Evolutionary conservation across 1,140 invertebrate genomes (phyloP).

Genomic region (Bombus huntii): DNA sequence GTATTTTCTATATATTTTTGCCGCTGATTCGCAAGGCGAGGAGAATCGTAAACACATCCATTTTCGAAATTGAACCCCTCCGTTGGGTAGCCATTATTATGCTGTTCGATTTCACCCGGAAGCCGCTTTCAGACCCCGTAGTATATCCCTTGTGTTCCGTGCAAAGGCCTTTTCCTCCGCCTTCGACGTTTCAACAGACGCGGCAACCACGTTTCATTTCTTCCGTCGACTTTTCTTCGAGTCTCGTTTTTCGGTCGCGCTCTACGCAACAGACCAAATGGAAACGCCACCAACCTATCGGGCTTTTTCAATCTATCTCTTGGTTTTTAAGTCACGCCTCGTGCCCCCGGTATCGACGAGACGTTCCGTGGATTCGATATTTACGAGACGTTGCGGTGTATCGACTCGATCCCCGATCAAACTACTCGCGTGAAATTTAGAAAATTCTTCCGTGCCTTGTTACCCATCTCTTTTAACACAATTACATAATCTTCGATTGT

Average conservation of each 20-base stretch:
- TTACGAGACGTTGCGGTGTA: not conserved
- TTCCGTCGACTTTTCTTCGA: not conserved
- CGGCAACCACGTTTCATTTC: slow-evolving; percentile 24
- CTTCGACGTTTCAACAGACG: slow-evolving; percentile 17
- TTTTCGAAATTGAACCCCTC: slow-evolving; percentile 66
- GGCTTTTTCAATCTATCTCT: slow-evolving; percentile 44
- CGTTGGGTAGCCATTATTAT: slow-evolving; percentile 50
- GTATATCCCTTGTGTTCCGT: not conserved
- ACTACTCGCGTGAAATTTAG: not conserved
- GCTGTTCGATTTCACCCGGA: slow-evolving; percentile 52
- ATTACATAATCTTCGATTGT: too few species aligned
- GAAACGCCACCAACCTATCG: slow-evolving; percentile 14
- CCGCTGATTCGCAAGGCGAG: not conserved
- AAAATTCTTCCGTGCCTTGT: not conserved
- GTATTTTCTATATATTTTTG: not conserved
- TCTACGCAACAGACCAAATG: slow-evolving; percentile 21
- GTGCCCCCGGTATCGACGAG: not conserved
- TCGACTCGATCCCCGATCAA: not conserved
- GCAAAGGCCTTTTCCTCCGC: slow-evolving; percentile 26
- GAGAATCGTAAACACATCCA: slow-evolving; percentile 35
- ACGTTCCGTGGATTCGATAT: not conserved
- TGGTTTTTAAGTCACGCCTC: slow-evolving; percentile 46
- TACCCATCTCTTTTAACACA: rapidly evolving
- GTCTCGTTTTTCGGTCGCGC: slow-evolving; percentile 5
- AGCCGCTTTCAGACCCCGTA: slow-evolving; percentile 10